phyloP scores from a whole-genome alignment of 2,797 vertebrate genomes.

The Babyrousa celebensis region DNA sequence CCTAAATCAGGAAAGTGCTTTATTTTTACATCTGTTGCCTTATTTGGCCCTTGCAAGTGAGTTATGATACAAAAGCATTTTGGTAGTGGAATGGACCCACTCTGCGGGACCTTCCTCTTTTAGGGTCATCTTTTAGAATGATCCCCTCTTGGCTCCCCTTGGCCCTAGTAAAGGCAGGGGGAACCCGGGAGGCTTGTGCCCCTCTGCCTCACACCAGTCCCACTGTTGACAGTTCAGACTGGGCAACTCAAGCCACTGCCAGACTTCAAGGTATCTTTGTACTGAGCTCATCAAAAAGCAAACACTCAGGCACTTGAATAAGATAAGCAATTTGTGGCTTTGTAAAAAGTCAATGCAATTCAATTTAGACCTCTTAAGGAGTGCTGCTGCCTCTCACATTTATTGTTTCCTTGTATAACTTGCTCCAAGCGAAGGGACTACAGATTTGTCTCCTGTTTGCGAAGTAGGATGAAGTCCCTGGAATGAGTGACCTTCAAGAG shows the following conservation, averaged over 20 bases:
- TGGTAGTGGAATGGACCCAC: too few species aligned
- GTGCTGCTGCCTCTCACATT: constrained; percentile 78
- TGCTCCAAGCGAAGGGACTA: constrained; percentile 84
- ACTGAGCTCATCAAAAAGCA: constrained; percentile 85
- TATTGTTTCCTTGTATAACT: constrained; percentile 89
- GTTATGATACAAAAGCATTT: not conserved
- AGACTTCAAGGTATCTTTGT: constrained; percentile 55
- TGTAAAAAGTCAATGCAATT: constrained; percentile 89
- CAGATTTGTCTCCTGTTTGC: constrained; percentile 84
- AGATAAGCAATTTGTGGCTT: constrained; percentile 89
- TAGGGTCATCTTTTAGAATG: not conserved
- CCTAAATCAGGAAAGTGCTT: constrained; percentile 38
- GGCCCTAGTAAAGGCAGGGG: not conserved
- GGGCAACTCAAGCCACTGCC: not conserved
- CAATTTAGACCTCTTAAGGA: constrained; percentile 89
- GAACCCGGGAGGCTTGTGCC: not conserved
- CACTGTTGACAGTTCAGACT: constrained; percentile 57
- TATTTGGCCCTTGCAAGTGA: constrained; percentile 2
- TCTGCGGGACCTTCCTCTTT: not conserved
- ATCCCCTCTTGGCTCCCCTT: not conserved
- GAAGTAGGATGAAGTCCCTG: constrained; percentile 84
- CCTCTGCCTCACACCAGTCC: not conserved
- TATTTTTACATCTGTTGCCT: not conserved
- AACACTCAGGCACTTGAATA: constrained; percentile 86
- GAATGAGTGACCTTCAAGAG: constrained; percentile 90